phyloP scores from a whole-genome alignment of 2,113 vertebrate species.

The Scomber scombrus region DNA sequence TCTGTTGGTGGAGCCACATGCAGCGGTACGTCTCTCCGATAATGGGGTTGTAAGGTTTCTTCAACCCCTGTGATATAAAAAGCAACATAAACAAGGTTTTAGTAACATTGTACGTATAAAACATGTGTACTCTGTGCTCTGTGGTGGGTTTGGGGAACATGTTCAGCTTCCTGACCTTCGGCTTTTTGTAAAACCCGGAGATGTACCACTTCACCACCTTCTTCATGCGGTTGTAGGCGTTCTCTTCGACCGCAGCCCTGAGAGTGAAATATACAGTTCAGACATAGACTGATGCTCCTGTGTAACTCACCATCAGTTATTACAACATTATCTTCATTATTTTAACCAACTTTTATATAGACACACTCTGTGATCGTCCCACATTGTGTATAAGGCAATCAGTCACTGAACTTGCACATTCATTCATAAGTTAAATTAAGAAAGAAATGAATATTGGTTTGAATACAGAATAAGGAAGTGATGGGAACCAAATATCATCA shows the following conservation, averaged over 20 bases:
- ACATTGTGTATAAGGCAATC: background rate
- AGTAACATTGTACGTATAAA: background rate
- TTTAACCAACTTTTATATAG: background rate
- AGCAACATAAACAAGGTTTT: background rate
- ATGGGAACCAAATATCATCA: too few relatives aligned
- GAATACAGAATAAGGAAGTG: background rate
- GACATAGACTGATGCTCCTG: background rate
- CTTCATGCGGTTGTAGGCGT: constrained; percentile 96
- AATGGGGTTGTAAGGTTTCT: constrained; percentile 99
- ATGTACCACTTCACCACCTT: constrained; percentile 99
- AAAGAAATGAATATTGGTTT: background rate
- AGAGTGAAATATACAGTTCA: constrained; percentile 15
- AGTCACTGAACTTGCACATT: background rate
- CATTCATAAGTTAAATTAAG: background rate
- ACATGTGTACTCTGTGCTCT: background rate
- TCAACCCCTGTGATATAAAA: constrained; percentile 88
- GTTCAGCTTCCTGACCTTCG: constrained; percentile 87
- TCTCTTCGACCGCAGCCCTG: constrained; percentile 97
- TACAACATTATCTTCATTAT: background rate
- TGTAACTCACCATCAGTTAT: too few relatives aligned
- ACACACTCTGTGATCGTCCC: too few relatives aligned
- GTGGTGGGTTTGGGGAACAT: rapidly evolving
- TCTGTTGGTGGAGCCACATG: constrained; percentile 96
- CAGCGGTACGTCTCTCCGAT: constrained; percentile 97
- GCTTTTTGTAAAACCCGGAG: constrained; percentile 99